Percentiles rank a stretch among this genome's conserved stretches.
phyloP scores from a whole-genome alignment of 2,888 invertebrate genomes.

The Drosophila formosana region DNA sequence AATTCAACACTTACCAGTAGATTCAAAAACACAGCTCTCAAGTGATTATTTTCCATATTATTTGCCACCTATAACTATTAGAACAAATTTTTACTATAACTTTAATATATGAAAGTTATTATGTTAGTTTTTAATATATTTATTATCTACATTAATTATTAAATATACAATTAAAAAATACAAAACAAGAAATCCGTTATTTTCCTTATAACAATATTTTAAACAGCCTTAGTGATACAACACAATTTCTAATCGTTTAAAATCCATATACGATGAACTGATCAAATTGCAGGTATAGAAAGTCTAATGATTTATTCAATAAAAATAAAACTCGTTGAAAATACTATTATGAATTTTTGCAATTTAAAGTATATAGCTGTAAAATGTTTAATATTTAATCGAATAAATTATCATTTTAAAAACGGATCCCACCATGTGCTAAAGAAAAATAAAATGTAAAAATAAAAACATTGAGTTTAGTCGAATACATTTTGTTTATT shows the following conservation, averaged over 20 bases:
- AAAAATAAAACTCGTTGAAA: too few relatives aligned
- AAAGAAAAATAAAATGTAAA: slow-evolving; percentile 15
- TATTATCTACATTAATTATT: background rate
- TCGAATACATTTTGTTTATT: slow-evolving; percentile 59
- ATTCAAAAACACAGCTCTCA: background rate
- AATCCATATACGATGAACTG: too few relatives aligned
- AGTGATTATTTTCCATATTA: slow-evolving; percentile 40
- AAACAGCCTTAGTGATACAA: too few relatives aligned
- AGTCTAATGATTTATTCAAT: too few relatives aligned
- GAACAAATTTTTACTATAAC: slow-evolving; percentile 37
- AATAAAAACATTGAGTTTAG: slow-evolving; percentile 28
- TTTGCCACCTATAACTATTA: slow-evolving; percentile 78
- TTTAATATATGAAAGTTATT: background rate
- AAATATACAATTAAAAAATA: background rate
- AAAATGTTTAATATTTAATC: background rate
- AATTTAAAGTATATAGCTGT: background rate
- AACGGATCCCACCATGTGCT: slow-evolving; percentile 4
- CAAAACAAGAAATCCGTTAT: background rate
- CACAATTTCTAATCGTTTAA: too few relatives aligned
- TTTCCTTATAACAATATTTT: too few relatives aligned
- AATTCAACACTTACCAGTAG: slow-evolving; percentile 15
- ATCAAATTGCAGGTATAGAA: too few relatives aligned
- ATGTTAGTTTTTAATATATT: background rate
- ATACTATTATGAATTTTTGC: too few relatives aligned
- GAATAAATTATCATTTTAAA: background rate